These are phyloP conservation scores for Pangasius larnaudii DNA, from an alignment of 2,797 vertebrate genomes.

Conservation along the genomic window DNA sequence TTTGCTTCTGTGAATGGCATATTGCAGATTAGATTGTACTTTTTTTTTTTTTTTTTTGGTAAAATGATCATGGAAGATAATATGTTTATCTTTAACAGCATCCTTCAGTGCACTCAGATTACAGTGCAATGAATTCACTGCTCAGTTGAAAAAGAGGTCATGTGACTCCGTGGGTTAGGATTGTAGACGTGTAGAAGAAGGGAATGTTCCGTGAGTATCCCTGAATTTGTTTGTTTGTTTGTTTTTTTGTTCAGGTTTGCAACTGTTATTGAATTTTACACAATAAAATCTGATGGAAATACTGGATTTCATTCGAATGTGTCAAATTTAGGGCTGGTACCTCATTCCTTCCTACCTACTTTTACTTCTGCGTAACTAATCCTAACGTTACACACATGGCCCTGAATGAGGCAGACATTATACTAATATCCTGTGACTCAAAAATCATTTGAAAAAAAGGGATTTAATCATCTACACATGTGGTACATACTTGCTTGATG, in stretches of 20 bases:
- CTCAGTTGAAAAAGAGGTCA: not conserved
- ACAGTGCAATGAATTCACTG: not conserved
- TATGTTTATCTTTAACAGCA: not conserved
- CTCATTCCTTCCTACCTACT: not conserved
- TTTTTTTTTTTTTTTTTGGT: not conserved
- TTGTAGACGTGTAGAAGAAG: not conserved
- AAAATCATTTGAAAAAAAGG: not conserved
- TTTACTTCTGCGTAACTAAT: not conserved
- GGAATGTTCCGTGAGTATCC: not conserved
- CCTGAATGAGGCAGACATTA: not conserved
- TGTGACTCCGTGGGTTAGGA: not conserved
- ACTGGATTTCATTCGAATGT: not conserved
- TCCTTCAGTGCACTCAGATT: not conserved
- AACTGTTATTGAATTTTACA: too few relatives aligned
- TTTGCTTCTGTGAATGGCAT: not conserved
- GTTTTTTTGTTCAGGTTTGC: too few relatives aligned
- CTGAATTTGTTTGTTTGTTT: too few relatives aligned
- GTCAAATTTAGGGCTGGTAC: not conserved
- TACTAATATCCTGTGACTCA: not conserved
- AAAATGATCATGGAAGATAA: not conserved
- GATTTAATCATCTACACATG: not conserved
- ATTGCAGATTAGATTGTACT: not conserved
- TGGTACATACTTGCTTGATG: not conserved
- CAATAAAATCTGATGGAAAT: too few relatives aligned
- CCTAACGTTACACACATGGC: not conserved